Evolutionary conservation across 2,113 vertebrate species (phyloP).

Genomic region (Cercocebus atys): DNA sequence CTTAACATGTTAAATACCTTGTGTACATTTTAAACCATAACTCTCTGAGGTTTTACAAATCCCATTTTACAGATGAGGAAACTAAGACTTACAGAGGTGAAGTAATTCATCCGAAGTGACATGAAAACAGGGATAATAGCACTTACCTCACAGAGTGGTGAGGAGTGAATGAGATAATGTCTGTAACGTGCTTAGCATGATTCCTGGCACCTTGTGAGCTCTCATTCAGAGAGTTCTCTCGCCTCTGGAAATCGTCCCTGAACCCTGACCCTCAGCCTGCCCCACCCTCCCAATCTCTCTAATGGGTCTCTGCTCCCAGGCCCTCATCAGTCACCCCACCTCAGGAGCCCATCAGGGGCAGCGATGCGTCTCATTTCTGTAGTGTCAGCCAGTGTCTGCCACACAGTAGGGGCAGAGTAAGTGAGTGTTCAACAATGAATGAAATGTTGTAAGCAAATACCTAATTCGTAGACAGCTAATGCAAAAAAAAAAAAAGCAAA

Average conservation of each 20-base stretch:
- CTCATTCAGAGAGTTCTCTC: neutral
- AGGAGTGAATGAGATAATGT: slow-evolving; percentile 70
- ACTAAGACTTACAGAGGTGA: slow-evolving; percentile 35
- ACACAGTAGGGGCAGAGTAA: neutral
- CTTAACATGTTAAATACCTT: neutral
- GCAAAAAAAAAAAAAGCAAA: neutral
- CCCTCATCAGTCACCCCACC: neutral
- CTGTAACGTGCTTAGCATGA: slow-evolving; percentile 33
- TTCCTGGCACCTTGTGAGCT: neutral
- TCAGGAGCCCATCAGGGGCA: neutral
- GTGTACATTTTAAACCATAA: neutral
- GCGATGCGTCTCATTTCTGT: neutral
- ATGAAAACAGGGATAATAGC: slow-evolving; percentile 47
- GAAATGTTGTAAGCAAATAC: neutral
- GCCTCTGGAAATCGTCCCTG: slow-evolving; percentile 16
- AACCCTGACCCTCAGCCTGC: neutral
- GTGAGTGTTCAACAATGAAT: neutral
- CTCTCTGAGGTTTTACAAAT: neutral
- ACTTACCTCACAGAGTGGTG: slow-evolving; percentile 51
- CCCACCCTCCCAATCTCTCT: neutral
- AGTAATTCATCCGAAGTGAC: slow-evolving; percentile 14
- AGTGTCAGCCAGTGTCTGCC: neutral
- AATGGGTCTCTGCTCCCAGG: neutral
- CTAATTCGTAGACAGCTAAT: neutral
- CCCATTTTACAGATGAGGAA: slow-evolving; percentile 62